Conservation (phyloP, 2,113 vertebrate genomes). For the Aegotheles bennettii region DNA sequence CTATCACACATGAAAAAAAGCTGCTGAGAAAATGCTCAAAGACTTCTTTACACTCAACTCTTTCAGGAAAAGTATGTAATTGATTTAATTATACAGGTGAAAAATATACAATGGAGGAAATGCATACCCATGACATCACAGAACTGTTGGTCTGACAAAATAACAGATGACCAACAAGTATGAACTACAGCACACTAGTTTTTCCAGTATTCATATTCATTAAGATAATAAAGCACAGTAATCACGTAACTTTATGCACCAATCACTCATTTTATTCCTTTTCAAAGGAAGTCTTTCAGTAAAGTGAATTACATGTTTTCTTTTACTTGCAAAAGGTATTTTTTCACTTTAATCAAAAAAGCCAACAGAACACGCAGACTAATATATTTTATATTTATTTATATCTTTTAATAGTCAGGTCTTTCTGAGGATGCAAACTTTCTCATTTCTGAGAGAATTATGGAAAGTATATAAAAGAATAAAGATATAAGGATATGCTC, state of each 20-base stretch:
- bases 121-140: not conserved
- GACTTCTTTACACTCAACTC: not conserved
- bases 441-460: not conserved
- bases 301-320: not conserved
- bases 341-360: not conserved
- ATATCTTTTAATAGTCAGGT: not conserved
- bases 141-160: not conserved
- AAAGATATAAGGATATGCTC: not conserved
- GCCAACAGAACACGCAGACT: not conserved
- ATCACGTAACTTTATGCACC: not conserved
- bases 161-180: not conserved
- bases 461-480: not conserved
- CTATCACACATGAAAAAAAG: not conserved
- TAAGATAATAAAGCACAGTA: not conserved
- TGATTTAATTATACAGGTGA: not conserved
- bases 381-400: not conserved
- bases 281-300: not conserved
- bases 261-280: not conserved
- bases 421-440: not conserved
- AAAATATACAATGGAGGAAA: not conserved
- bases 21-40: not conserved
- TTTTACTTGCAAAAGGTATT: not conserved
- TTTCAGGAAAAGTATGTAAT: not conserved
- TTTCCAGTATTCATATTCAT: not conserved
- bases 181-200: not conserved